Evolutionary conservation across 2,797 vertebrate species (phyloP).

Genomic region (Moxostoma hubbsi): DNA sequence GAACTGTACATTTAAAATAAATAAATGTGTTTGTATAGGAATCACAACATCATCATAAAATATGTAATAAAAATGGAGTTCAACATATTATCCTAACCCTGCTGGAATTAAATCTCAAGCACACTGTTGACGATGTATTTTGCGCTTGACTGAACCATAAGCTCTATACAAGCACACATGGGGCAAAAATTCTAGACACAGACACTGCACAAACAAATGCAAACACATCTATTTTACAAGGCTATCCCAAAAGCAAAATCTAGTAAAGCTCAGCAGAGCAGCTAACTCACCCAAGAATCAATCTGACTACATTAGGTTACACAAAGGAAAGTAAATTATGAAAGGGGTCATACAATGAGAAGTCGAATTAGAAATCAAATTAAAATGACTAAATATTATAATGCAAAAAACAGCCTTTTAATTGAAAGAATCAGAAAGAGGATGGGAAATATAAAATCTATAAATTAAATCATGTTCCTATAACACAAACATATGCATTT

Average conservation of each 20-base stretch:
- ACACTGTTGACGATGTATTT: background rate
- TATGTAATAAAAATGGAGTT: background rate
- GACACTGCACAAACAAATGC: background rate
- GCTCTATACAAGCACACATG: background rate
- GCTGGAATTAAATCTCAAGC: background rate
- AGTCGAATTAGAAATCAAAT: too few relatives aligned
- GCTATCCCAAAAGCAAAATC: background rate
- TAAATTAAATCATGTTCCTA: too few relatives aligned
- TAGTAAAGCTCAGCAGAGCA: background rate
- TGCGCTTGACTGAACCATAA: conserved; percentile 3
- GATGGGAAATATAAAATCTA: too few relatives aligned
- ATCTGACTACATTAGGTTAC: too few relatives aligned
- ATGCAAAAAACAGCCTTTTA: too few relatives aligned
- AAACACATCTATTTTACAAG: background rate
- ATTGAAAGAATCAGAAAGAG: too few relatives aligned
- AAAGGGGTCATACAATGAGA: background rate
- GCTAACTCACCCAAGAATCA: too few relatives aligned
- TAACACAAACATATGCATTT: too few relatives aligned
- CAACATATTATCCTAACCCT: background rate
- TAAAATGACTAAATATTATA: too few relatives aligned
- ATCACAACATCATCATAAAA: too few relatives aligned
- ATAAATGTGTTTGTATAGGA: too few relatives aligned
- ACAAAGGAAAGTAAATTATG: background rate
- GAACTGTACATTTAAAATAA: too few relatives aligned
- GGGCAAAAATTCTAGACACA: background rate